Evolutionary conservation across 2,797 vertebrate species (phyloP).

Genomic region (Molossus molossus): DNA sequence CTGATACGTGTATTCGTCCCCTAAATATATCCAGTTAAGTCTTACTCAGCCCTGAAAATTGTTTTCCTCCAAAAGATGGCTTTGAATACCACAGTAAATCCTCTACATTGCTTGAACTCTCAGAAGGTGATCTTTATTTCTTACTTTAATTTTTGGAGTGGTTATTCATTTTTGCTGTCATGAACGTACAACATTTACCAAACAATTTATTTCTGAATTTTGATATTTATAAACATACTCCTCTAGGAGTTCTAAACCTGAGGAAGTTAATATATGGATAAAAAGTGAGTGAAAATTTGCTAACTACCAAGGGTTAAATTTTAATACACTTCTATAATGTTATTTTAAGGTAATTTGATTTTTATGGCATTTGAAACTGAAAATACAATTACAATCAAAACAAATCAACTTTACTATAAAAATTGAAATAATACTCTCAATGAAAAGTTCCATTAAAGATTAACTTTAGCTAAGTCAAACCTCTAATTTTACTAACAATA

Average conservation of each 20-base stretch:
- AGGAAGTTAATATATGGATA: neutral
- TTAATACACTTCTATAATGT: neutral
- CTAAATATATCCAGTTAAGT: neutral
- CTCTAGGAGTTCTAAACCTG: neutral
- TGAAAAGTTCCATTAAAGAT: neutral
- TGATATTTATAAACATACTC: neutral
- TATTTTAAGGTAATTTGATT: slow-evolving; percentile 15
- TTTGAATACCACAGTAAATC: neutral
- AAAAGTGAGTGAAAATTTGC: neutral
- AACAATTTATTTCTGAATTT: slow-evolving; percentile 46
- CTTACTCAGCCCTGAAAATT: neutral
- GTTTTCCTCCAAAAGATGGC: neutral
- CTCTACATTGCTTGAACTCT: neutral
- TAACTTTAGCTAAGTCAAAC: neutral
- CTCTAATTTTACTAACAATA: neutral
- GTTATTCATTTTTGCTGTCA: neutral
- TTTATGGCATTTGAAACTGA: slow-evolving; percentile 23
- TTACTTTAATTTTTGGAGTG: neutral
- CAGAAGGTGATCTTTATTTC: neutral
- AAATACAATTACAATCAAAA: slow-evolving; percentile 39
- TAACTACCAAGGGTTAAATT: neutral
- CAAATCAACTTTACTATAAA: neutral
- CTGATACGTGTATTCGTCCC: neutral
- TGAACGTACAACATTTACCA: neutral
- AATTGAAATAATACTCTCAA: slow-evolving; percentile 5